Evolutionary conservation across 2,888 invertebrate species (phyloP).

Genomic region (Coleophora flavipennella): DNA sequence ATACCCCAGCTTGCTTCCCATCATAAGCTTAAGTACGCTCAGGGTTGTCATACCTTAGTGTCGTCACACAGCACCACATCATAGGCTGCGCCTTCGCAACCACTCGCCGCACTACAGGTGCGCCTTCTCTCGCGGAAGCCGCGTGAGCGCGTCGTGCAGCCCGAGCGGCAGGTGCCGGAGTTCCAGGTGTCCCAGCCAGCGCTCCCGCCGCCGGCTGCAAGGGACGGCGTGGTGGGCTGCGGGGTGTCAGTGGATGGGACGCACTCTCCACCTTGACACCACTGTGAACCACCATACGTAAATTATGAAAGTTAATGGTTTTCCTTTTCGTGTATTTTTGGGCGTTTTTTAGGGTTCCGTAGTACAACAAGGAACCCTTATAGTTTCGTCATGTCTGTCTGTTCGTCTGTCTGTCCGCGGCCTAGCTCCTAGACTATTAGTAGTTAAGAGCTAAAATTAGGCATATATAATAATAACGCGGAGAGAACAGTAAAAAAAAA

Average conservation of each 20-base stretch:
- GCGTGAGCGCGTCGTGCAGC: slow-evolving; percentile 75
- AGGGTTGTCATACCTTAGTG: slow-evolving; percentile 53
- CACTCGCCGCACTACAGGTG: slow-evolving; percentile 68
- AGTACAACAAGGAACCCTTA: no score
- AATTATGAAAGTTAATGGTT: background rate
- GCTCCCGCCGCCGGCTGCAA: slow-evolving; percentile 59
- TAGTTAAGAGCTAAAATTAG: no score
- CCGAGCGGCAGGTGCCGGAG: slow-evolving; percentile 75
- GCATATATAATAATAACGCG: no score
- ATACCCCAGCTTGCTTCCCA: no score
- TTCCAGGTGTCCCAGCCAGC: slow-evolving; percentile 46
- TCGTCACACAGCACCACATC: slow-evolving; percentile 80
- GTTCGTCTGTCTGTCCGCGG: no score
- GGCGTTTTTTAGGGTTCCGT: no score
- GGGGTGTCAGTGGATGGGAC: slow-evolving; percentile 43
- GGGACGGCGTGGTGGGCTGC: slow-evolving; percentile 13
- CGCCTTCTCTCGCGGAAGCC: slow-evolving; percentile 74
- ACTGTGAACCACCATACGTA: slow-evolving; percentile 54
- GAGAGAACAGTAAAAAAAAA: no score
- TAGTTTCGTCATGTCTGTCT: no score
- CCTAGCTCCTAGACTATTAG: no score
- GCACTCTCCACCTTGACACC: slow-evolving; percentile 79
- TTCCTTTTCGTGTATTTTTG: background rate
- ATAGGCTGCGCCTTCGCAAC: slow-evolving; percentile 75
- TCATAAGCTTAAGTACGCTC: no score